These are phyloP conservation scores for Lerista edwardsae DNA, from an alignment of 2,797 vertebrate species.

Conservation along the genomic window DNA sequence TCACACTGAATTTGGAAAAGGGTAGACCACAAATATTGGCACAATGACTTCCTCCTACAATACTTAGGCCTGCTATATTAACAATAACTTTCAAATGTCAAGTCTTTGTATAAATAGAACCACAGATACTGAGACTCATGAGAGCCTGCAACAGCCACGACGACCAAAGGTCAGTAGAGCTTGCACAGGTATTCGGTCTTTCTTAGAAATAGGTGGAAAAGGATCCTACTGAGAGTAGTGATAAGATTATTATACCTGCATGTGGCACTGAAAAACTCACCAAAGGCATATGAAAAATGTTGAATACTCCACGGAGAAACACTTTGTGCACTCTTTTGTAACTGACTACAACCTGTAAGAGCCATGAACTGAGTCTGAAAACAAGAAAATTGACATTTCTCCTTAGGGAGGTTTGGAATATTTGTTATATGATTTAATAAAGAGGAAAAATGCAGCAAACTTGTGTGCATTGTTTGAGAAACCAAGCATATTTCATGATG, in stretches of 20 bases:
- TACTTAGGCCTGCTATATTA: not conserved
- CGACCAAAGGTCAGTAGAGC: not conserved
- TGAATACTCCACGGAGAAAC: not conserved
- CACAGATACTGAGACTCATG: not conserved
- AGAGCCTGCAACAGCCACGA: not conserved
- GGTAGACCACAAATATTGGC: not conserved
- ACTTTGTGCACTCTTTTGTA: not conserved
- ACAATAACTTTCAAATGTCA: not conserved
- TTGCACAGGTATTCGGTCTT: not conserved
- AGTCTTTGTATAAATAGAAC: not conserved
- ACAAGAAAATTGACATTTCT: not conserved
- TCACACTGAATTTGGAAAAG: no score
- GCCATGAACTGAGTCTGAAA: not conserved
- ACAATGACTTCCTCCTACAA: not conserved
- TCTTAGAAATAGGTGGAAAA: not conserved
- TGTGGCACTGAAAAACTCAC: not conserved
- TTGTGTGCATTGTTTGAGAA: not conserved
- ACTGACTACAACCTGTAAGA: not conserved
- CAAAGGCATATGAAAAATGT: not conserved
- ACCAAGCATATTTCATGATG: not conserved
- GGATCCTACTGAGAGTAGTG: not conserved
- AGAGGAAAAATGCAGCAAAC: not conserved
- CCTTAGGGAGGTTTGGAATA: not conserved
- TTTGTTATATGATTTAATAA: not conserved
- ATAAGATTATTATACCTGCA: not conserved